Percentiles rank a stretch among this genome's conserved stretches.
phyloP scores from a whole-genome alignment of 2,888 invertebrate species.

The Mesoligia furuncula region DNA sequence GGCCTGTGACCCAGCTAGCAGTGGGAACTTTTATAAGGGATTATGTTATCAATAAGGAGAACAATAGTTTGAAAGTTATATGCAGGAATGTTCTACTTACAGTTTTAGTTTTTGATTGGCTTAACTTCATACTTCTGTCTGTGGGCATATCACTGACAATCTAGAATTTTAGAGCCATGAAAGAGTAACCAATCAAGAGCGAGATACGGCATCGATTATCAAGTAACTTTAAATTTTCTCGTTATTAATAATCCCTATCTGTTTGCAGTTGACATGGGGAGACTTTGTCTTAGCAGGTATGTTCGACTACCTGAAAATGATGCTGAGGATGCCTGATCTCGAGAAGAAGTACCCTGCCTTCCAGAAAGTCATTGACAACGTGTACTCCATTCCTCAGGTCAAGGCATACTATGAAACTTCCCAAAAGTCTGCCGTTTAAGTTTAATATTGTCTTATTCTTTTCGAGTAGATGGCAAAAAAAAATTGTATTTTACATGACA shows the following conservation, averaged over 20 bases:
- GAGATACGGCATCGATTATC: not conserved
- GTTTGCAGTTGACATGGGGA: slow-evolving; percentile 72
- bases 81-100: not conserved
- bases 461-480: not conserved
- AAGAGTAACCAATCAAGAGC: not conserved
- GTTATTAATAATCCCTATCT: slow-evolving; percentile 2
- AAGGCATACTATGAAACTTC: slow-evolving; percentile 65
- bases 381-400: slow-evolving; percentile 75
- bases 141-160: not conserved
- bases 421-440: not conserved
- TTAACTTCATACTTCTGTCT: no score
- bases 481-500: not conserved
- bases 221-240: not conserved
- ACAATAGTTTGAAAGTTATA: not conserved
- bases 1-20: no score
- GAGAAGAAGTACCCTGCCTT: slow-evolving; percentile 78
- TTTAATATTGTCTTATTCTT: not conserved
- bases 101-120: no score
- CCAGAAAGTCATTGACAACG: slow-evolving; percentile 75
- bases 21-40: no score
- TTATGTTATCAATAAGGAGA: no score
- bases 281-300: slow-evolving; percentile 72
- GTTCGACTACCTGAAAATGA: slow-evolving; percentile 67
- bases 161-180: not conserved
- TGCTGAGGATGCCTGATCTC: slow-evolving; percentile 70